Conservation (phyloP, 2,113 vertebrate genomes). For the Aleadryas rufinucha region DNA sequence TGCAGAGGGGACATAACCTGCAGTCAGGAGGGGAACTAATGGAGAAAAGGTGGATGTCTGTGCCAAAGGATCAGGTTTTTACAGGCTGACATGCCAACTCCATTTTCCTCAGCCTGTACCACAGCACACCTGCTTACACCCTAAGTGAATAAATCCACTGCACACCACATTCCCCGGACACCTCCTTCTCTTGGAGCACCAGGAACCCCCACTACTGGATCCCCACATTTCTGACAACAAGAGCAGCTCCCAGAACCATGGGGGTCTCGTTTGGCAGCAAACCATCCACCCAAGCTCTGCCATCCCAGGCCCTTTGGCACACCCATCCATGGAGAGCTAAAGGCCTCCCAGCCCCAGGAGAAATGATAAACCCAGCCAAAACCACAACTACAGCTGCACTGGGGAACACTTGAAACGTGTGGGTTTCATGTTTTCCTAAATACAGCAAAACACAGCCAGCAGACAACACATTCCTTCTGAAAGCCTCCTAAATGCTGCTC, state of each 20-base stretch:
- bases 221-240: not conserved
- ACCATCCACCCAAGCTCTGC: not conserved
- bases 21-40: not conserved
- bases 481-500: not conserved
- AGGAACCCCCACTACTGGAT: not conserved
- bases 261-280: not conserved
- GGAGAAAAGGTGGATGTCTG: not conserved
- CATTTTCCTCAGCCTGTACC: not conserved
- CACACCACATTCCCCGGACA: not conserved
- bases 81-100: not conserved
- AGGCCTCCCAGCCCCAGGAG: not conserved
- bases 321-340: not conserved
- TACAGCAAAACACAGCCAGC: not conserved
- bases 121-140: fast-evolving
- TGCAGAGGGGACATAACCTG: not conserved
- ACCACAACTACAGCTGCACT: not conserved
- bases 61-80: not conserved
- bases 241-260: not conserved
- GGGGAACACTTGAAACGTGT: not conserved
- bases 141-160: not conserved
- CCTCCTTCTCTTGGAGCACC: not conserved
- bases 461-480: not conserved
- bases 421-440: not conserved
- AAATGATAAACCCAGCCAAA: not conserved
- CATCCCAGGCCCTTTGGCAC: not conserved